These are phyloP conservation scores for Diarsia rubi DNA, from an alignment of 2,888 invertebrate species.

Conservation along the genomic window DNA sequence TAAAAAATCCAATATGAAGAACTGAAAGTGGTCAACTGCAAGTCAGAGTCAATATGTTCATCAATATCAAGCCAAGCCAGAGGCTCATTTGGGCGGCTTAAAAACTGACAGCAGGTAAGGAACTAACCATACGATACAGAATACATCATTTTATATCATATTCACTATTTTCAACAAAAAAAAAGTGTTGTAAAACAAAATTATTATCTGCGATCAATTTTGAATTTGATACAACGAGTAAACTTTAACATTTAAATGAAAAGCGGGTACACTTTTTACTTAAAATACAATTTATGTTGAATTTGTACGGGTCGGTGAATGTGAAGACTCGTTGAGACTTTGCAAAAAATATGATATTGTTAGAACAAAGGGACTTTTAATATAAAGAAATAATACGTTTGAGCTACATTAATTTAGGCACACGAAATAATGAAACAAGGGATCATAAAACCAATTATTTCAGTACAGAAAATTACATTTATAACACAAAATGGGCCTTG, in stretches of 20 bases:
- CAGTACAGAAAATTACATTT: background rate
- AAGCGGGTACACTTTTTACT: too few species aligned
- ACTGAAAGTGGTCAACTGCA: background rate
- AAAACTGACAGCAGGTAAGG: too few species aligned
- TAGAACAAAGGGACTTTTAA: background rate
- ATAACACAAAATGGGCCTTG: background rate
- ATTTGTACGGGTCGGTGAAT: background rate
- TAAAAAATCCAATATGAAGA: background rate
- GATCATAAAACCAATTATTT: conserved; percentile 11
- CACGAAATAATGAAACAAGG: background rate
- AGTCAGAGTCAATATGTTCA: background rate
- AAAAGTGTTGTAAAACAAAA: too few species aligned
- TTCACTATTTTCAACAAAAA: too few species aligned
- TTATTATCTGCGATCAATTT: too few species aligned
- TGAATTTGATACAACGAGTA: too few species aligned
- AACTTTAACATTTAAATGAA: too few species aligned
- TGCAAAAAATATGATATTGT: background rate
- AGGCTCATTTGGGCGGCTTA: too few species aligned
- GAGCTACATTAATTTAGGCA: background rate
- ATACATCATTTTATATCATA: too few species aligned
- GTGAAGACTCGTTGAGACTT: background rate
- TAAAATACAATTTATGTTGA: too few species aligned
- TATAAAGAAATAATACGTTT: background rate
- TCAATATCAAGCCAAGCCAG: too few species aligned
- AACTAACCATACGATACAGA: too few species aligned